Percentiles rank a stretch among this genome's conserved stretches.
phyloP scores from a whole-genome alignment of 2,888 invertebrate species.

The Merodon equestris region DNA sequence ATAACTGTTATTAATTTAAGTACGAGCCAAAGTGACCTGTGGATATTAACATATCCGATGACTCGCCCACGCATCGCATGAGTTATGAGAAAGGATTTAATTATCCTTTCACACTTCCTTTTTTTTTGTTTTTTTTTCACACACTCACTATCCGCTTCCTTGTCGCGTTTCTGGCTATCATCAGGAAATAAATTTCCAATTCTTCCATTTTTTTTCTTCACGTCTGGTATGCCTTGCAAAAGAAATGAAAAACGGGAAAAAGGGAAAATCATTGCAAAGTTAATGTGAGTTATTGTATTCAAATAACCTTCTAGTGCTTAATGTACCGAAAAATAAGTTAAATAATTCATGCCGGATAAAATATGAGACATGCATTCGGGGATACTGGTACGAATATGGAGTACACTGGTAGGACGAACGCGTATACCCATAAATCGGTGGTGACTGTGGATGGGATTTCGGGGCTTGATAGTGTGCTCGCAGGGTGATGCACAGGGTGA shows the following conservation, averaged over 20 bases:
- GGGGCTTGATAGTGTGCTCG: background rate
- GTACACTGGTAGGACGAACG: background rate
- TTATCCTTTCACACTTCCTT: too few species aligned
- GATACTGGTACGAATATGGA: too few species aligned
- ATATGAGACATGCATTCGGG: constrained; percentile 47
- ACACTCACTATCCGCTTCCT: too few species aligned
- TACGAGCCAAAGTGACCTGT: too few species aligned
- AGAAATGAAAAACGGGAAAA: constrained; percentile 6
- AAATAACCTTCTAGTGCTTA: constrained; percentile 68
- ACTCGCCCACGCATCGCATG: background rate
- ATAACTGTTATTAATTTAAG: too few species aligned
- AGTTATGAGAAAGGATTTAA: background rate
- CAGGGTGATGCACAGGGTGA: constrained; percentile 61
- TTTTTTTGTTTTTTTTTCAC: too few species aligned
- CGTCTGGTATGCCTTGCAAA: background rate
- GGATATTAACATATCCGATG: too few species aligned
- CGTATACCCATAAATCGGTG: constrained; percentile 36
- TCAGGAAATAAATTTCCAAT: too few species aligned
- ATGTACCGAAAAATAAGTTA: constrained; percentile 69
- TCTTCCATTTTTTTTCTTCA: too few species aligned
- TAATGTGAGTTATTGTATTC: constrained; percentile 69
- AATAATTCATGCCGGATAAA: constrained; percentile 68
- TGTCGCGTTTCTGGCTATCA: too few species aligned
- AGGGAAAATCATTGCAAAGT: constrained; percentile 61
- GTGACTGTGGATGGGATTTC: background rate